Percentiles rank a stretch among this genome's conserved stretches.
These are phyloP conservation scores for Climacteris rufus DNA, from an alignment of 2,113 vertebrate genomes.

Conservation along the genomic window DNA sequence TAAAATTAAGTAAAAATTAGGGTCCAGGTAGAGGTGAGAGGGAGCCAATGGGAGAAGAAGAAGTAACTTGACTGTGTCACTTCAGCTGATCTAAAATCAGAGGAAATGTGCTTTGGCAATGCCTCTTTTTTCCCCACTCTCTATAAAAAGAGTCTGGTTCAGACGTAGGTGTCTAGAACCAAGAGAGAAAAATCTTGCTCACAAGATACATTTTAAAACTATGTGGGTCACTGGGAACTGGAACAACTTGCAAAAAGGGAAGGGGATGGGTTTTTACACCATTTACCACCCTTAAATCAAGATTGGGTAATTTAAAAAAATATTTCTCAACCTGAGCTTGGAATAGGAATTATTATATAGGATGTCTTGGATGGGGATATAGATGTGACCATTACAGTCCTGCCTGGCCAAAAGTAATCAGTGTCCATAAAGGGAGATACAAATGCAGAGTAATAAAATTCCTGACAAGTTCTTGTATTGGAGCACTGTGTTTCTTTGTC, in stretches of 20 bases:
- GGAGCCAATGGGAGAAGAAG: background rate
- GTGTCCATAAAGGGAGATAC: background rate
- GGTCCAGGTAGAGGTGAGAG: background rate
- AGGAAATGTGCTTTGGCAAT: background rate
- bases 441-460: background rate
- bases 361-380: background rate
- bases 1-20: background rate
- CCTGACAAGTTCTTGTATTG: background rate
- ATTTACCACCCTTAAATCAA: background rate
- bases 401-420: too few relatives aligned
- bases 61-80: background rate
- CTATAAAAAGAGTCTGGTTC: background rate
- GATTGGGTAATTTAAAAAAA: fast-evolving
- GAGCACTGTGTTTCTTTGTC: background rate
- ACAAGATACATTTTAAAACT: background rate
- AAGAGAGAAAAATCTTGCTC: background rate
- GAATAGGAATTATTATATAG: background rate
- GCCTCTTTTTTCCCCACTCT: background rate
- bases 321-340: background rate
- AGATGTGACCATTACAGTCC: background rate
- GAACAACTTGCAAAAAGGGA: background rate
- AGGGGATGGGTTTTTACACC: background rate
- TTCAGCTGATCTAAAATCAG: background rate
- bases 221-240: background rate
- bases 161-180: background rate